These are phyloP conservation scores for Caenorhabditis brenneri DNA, from an alignment of 1,140 invertebrate genomes.

Conservation along the genomic window DNA sequence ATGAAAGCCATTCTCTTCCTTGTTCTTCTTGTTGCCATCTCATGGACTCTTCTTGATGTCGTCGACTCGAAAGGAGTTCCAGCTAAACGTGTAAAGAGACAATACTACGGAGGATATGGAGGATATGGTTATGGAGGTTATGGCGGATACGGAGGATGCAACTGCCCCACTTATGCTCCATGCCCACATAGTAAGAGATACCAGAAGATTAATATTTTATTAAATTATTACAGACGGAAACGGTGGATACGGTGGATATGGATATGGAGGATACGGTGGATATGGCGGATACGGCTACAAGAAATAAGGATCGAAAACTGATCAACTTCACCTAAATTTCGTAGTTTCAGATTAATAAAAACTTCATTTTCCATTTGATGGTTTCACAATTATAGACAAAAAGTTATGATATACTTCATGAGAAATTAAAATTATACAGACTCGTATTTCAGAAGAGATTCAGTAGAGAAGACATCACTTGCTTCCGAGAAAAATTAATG, in stretches of 20 bases:
- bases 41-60: constrained; percentile 28
- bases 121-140: constrained; percentile 27
- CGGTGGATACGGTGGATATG: not conserved
- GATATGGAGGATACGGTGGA: no score
- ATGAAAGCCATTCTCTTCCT: constrained; percentile 37
- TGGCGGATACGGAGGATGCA: constrained; percentile 19
- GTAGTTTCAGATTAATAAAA: constrained; percentile 18
- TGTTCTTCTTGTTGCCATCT: constrained; percentile 24
- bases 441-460: not conserved
- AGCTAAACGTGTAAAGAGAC: constrained; percentile 30
- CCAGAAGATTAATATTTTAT: not conserved
- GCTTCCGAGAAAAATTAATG: constrained; percentile 6
- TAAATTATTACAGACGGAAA: not conserved
- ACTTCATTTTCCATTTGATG: not conserved
- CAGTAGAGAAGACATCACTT: not conserved
- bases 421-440: no score
- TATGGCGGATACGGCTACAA: constrained; percentile 32
- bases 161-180: constrained; percentile 31
- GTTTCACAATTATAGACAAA: no score
- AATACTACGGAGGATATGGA: constrained; percentile 12
- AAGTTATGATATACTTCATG: no score
- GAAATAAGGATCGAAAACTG: constrained; percentile 1
- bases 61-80: constrained; percentile 27
- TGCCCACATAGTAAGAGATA: not conserved
- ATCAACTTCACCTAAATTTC: not conserved